Base-by-base conservation (phyloP, 2,888 invertebrate genomes). In the Chrysomela aeneicollis region DNA sequence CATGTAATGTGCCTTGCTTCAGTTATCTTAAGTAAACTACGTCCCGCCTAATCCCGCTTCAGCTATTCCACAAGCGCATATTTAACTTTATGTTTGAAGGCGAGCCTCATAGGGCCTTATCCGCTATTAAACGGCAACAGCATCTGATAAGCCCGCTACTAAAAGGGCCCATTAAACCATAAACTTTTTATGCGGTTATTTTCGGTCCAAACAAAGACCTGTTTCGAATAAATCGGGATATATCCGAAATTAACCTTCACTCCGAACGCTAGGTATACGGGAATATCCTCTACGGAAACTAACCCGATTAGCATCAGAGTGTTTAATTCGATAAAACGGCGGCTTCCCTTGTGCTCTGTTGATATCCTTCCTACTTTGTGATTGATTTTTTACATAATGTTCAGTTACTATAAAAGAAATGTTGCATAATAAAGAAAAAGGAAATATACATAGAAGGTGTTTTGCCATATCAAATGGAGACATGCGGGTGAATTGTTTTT, bases 111-210 rank as follows among this genome's bases (percentile, higher is more conserved):
- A 35, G 30, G 57, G 30, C 64, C 55, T 54, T 60, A 51, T 55
- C 52, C 46, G 57, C 64, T 60, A 64, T 64, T 64, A 64, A 60
- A 55, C 60, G 35, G 60, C 49, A 60, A 54, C 55, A 57, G 26
- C 64, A 64, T 64, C 64, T 64, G 64, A 64, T 64, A 66, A 66
- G 66, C 66, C 35, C 37, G 46, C 52, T 59, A 64, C 60, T 55
- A 54, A 64, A 57, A 55, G 54, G 55, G 42, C 57, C 51, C 57
- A 35, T 17, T 42, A 37, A n/a, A 22, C 21, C 60, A 52, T 64
- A 61, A 64, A 64, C 51, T 66, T 63, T 63, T 63, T 57, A 60
- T 52, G 53, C 60, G 63, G 57, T 62, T 67, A 64, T 67, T 64
- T 67, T 64, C 64, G 57, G 26, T 46, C n/a, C 46, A 46, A 57